These are phyloP conservation scores for Eupithecia subumbrata DNA, from an alignment of 2,888 invertebrate genomes.

Conservation along the genomic window DNA sequence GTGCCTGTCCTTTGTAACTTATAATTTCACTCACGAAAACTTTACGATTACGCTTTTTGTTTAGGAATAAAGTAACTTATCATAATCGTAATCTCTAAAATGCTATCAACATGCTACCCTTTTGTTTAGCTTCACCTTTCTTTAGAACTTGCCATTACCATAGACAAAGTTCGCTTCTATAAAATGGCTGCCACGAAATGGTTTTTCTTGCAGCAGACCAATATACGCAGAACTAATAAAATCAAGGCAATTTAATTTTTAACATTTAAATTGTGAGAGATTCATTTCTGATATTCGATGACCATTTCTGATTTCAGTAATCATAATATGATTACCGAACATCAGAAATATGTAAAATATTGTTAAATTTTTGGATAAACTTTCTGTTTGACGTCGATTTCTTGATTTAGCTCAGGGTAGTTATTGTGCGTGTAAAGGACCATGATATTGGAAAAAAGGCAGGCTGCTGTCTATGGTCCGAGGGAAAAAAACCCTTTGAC, in stretches of 20 bases:
- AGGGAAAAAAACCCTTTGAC: not conserved
- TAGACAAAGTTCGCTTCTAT: conserved; percentile 73
- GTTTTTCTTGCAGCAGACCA: conserved; percentile 58
- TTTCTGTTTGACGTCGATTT: not conserved
- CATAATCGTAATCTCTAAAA: conserved; percentile 70
- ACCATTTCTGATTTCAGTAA: no score
- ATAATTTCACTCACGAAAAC: conserved; percentile 58
- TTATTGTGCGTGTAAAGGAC: not conserved
- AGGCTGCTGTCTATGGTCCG: not conserved
- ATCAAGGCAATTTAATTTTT: not conserved
- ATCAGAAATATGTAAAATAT: not conserved
- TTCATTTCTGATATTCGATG: not conserved
- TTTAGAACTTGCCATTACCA: conserved; percentile 75
- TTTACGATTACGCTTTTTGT: conserved; percentile 57
- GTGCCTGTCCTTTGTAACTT: conserved; percentile 57
- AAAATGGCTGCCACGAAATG: conserved; percentile 80
- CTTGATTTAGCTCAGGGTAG: not conserved
- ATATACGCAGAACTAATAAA: conserved; percentile 44
- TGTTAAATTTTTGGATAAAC: not conserved
- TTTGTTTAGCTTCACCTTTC: conserved; percentile 85
- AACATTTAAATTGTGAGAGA: not conserved
- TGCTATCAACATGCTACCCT: conserved; percentile 81
- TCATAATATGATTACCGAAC: no score
- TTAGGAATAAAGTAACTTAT: conserved; percentile 62
- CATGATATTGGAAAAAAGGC: not conserved